Evolutionary conservation across 2,888 invertebrate species (phyloP).

Genomic region (Hypsopygia costalis): DNA sequence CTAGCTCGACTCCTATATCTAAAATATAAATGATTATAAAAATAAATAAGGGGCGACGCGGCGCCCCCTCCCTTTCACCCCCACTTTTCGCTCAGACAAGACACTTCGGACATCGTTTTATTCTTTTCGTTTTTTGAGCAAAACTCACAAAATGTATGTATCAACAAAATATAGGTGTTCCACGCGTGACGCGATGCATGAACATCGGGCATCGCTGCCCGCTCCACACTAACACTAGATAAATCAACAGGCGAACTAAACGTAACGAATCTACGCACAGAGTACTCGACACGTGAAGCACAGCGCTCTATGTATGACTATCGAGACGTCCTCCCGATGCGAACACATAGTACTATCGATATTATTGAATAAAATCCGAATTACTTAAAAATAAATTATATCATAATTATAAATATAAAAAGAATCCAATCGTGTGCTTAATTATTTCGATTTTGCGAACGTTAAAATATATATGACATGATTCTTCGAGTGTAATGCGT

Average conservation of each 20-base stretch:
- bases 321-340: too few relatives aligned
- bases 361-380: constrained; percentile 52
- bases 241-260: constrained; percentile 53
- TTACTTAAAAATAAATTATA: constrained; percentile 52
- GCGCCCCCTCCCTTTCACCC: constrained; percentile 51
- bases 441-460: constrained; percentile 28
- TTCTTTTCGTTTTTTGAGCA: constrained; percentile 37
- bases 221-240: constrained; percentile 42
- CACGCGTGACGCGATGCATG: not conserved
- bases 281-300: too few relatives aligned
- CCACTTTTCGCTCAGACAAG: constrained; percentile 30
- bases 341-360: not conserved
- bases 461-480: constrained; percentile 25
- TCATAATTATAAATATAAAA: constrained; percentile 37
- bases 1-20: constrained; percentile 59
- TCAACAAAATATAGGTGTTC: constrained; percentile 25
- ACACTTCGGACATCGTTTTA: constrained; percentile 30
- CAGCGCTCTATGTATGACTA: too few relatives aligned
- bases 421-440: constrained; percentile 34
- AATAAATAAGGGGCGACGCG: constrained; percentile 68
- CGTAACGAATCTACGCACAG: constrained; percentile 39
- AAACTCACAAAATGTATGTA: constrained; percentile 36
- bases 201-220: constrained; percentile 8
- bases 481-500: constrained; percentile 34
- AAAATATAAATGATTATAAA: constrained; percentile 77